Conservation (phyloP, 2,888 invertebrate species). For the Leptinotarsa tumamoca region DNA sequence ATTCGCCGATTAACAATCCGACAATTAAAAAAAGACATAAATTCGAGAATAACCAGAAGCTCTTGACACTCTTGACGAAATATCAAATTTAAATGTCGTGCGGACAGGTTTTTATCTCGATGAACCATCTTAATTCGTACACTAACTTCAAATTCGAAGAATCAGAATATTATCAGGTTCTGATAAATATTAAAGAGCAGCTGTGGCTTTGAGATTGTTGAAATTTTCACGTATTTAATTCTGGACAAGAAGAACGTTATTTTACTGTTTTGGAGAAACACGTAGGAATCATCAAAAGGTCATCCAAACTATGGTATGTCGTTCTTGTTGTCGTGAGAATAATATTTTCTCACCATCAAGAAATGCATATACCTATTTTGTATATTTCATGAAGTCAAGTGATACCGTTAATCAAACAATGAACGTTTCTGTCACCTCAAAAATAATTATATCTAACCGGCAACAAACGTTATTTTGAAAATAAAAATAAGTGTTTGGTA, state of each 20-base stretch:
- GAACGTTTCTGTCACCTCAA: neutral
- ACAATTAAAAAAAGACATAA: constrained; percentile 31
- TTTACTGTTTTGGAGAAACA: constrained; percentile 30
- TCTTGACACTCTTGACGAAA: constrained; percentile 35
- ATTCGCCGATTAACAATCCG: constrained; percentile 7
- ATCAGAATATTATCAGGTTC: constrained; percentile 49
- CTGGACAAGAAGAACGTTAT: constrained; percentile 26
- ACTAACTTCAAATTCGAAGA: constrained; percentile 48
- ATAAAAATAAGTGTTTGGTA: no score
- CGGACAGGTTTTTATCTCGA: constrained; percentile 41
- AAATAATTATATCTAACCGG: neutral
- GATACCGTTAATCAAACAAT: constrained; percentile 16
- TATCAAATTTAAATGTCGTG: constrained; percentile 28
- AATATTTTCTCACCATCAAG: constrained; percentile 32
- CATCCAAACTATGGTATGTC: constrained; percentile 32
- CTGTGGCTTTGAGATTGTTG: constrained; percentile 38
- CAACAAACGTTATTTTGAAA: neutral
- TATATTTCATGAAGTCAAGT: constrained; percentile 17
- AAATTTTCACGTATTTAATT: constrained; percentile 41
- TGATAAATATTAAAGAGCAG: constrained; percentile 49
- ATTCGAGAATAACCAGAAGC: constrained; percentile 39
- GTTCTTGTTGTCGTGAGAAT: constrained; percentile 42
- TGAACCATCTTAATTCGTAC: constrained; percentile 39
- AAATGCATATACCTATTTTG: constrained; percentile 18
- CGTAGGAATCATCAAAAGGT: constrained; percentile 42